These are phyloP conservation scores for Passer domesticus DNA, from an alignment of 2,113 vertebrate genomes.

Conservation along the genomic window DNA sequence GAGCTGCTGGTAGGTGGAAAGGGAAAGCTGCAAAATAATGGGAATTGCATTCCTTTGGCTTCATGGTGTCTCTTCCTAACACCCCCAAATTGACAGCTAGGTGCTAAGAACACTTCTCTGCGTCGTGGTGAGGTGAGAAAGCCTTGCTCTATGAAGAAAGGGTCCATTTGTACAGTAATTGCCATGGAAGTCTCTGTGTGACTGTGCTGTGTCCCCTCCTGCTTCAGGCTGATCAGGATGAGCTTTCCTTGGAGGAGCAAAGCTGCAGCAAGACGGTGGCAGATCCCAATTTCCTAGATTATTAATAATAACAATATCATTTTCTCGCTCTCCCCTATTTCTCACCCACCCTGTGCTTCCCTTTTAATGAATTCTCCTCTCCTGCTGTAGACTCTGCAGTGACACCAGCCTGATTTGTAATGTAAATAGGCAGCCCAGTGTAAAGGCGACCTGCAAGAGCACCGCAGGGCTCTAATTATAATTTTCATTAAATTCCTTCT, in stretches of 20 bases:
- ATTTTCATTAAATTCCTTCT: conserved; percentile 75
- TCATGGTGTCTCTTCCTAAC: neutral
- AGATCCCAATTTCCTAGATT: conserved; percentile 18
- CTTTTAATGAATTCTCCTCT: conserved; percentile 47
- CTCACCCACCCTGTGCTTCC: neutral
- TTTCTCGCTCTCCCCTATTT: neutral
- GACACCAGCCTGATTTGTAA: conserved; percentile 66
- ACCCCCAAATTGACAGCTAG: neutral
- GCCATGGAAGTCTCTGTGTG: neutral
- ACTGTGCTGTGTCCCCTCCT: neutral
- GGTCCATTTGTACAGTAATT: neutral
- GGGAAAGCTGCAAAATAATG: neutral
- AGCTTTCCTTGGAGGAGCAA: neutral
- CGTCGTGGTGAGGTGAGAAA: neutral
- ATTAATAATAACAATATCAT: conserved; percentile 39
- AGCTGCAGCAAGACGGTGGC: neutral
- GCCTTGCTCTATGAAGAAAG: neutral
- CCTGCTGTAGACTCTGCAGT: conserved; percentile 2
- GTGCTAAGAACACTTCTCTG: neutral
- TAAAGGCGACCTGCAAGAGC: conserved; percentile 56
- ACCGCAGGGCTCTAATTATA: conserved; percentile 70
- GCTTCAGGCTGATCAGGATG: neutral
- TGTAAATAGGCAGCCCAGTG: conserved; percentile 62
- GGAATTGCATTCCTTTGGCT: neutral
- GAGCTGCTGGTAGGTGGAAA: neutral